phyloP scores from a whole-genome alignment of 2,888 invertebrate genomes.

The Camponotus fellah region DNA sequence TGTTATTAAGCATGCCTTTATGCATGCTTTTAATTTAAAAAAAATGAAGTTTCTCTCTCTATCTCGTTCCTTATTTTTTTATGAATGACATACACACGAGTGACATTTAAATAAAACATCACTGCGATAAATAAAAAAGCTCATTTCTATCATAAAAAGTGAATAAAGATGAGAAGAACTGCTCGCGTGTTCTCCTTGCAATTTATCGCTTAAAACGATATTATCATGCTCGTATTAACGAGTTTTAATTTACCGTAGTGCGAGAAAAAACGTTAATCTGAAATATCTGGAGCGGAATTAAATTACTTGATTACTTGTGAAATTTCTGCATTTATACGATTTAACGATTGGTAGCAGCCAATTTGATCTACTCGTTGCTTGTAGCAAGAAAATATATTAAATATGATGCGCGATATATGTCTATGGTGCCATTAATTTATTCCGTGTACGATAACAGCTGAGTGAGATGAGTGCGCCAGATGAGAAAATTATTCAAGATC shows the following conservation, averaged over 20 bases:
- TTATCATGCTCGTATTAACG: background rate
- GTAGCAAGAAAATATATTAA: slow-evolving; percentile 13
- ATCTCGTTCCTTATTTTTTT: background rate
- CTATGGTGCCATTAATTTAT: slow-evolving; percentile 64
- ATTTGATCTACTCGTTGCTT: background rate
- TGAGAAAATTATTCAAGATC: slow-evolving; percentile 67
- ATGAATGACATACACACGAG: background rate
- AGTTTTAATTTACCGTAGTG: background rate
- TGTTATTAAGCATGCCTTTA: background rate
- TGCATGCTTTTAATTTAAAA: background rate
- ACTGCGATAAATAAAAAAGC: background rate
- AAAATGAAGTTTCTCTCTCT: background rate
- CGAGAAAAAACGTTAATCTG: background rate
- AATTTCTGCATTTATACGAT: background rate
- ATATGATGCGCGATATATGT: background rate
- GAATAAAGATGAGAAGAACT: background rate
- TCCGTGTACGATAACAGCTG: slow-evolving; percentile 53
- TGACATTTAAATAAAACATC: background rate
- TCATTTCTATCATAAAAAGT: background rate
- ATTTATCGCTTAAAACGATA: background rate
- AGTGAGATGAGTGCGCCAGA: slow-evolving; percentile 49
- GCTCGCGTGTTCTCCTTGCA: background rate
- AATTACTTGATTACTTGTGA: background rate
- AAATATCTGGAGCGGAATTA: background rate
- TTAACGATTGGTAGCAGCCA: background rate